Evolutionary conservation across 2,113 vertebrate species (phyloP), one percentile per base, ranked within the genome.

Genomic region (Bombycilla garrulus): DNA sequence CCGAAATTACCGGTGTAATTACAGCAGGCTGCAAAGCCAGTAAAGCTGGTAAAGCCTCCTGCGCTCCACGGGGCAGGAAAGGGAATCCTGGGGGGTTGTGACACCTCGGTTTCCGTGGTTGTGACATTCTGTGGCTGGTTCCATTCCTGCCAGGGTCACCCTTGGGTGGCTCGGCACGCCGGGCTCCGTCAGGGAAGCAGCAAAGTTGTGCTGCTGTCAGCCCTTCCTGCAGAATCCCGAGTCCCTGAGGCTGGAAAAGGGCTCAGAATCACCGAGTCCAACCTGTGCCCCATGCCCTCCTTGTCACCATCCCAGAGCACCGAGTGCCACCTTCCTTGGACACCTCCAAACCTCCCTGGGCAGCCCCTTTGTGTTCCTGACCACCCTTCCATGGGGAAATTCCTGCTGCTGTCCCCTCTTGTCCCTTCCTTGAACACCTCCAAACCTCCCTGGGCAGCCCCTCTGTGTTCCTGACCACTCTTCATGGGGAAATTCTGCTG

Each of bases 21-120:
- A 88, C 62, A 83, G 66, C 85, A 61, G 50, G 93, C 93, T 93
- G 95, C 92, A 70, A 19, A 96, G 86, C 80, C 58, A 90, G 85
- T 54, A 86, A 35, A 36, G 92, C 79, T 69, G 80, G 82, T 78
- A 69, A 69, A 33, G 2, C 21, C 50, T 53, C 73, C n/a, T 1
- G 7, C 25, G 70, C 73, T 74, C 26, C 2, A 0, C 13, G 29
- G 51, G 57, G 15, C 20, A 18, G 73, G 40, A 24, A 1, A 7
- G 35, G 36, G 5, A 61, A 8, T 4, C n/a, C 26, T 6, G 51
- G 38, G 5, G 16, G 53, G 15, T 48, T 9, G 0, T 8, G 29
- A 20, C 26, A 15, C 7, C 24, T 2, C 3, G 1, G 0, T 9
- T 33, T 5, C 35, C 0, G 4, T 17, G 67, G 42, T 25, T 42